phyloP scores from a whole-genome alignment of 1,140 invertebrate genomes.

The Cydia amplana region DNA sequence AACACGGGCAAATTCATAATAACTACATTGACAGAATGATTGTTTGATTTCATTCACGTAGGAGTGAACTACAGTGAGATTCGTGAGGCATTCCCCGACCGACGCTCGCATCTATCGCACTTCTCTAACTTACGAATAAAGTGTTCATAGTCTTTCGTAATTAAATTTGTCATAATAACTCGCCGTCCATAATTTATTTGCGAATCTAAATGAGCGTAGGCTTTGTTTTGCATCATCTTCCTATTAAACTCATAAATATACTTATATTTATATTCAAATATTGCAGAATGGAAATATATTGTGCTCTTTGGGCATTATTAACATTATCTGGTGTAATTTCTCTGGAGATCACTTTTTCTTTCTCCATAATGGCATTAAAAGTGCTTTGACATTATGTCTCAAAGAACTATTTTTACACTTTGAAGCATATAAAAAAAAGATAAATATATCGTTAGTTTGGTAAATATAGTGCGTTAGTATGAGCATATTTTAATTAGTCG shows the following conservation, averaged over 20 bases:
- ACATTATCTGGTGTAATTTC: conserved; percentile 56
- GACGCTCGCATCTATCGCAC: conserved; percentile 1
- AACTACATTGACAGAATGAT: neutral
- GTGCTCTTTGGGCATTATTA: conserved; percentile 64
- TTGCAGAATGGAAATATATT: conserved; percentile 41
- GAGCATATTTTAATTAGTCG: conserved; percentile 75
- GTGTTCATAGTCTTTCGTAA: conserved; percentile 24
- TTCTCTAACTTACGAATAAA: conserved; percentile 23
- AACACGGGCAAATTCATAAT: neutral
- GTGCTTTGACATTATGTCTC: conserved; percentile 67
- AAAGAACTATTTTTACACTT: conserved; percentile 77
- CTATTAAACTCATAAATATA: conserved; percentile 47
- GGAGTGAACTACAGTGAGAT: neutral
- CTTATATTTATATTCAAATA: conserved; percentile 50
- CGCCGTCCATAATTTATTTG: conserved; percentile 45
- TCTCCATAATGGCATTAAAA: conserved; percentile 48
- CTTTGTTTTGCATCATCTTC: conserved; percentile 44
- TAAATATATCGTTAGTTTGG: conserved; percentile 74
- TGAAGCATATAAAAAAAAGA: conserved; percentile 66
- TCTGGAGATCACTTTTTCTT: conserved; percentile 44
- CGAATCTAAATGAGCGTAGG: conserved; percentile 36
- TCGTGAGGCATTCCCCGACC: neutral
- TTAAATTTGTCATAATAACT: conserved; percentile 35
- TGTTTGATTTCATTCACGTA: neutral
- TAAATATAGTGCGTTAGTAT: conserved; percentile 71